Conservation (phyloP, 1,140 invertebrate genomes). For the Drosophila ficusphila region DNA sequence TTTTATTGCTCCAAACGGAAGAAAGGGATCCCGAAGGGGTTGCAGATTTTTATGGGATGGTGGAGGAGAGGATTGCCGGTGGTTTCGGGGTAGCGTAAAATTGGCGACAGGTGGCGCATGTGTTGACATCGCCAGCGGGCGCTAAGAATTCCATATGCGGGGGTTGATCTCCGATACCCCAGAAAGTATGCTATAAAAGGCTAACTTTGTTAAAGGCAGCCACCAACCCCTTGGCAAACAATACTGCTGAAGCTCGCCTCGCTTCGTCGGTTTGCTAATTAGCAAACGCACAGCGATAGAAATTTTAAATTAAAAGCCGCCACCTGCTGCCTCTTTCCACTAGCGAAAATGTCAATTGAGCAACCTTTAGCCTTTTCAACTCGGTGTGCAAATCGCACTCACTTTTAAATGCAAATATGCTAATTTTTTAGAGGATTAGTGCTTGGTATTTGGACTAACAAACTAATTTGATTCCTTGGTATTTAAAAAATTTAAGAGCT, state of each 20-base stretch:
- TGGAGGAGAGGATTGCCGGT: background rate
- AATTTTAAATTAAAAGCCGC: conserved; percentile 39
- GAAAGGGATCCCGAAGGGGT: background rate
- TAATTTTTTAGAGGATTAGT: background rate
- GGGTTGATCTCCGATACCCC: conserved; percentile 41
- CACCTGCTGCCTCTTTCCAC: conserved; percentile 5
- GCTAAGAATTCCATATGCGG: conserved; percentile 33
- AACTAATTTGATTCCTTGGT: no score
- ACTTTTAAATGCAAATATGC: conserved; percentile 12
- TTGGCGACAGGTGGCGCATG: conserved; percentile 71
- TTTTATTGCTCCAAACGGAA: conserved; percentile 56
- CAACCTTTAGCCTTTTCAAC: conserved; percentile 15
- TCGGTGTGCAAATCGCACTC: conserved; percentile 4
- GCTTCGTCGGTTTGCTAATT: conserved; percentile 34
- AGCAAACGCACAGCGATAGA: conserved; percentile 31
- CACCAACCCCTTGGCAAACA: conserved; percentile 25
- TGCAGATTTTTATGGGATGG: background rate
- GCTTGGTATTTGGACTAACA: background rate
- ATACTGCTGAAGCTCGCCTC: conserved; percentile 18
- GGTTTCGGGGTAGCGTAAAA: conserved; percentile 26
- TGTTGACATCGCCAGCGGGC: conserved; percentile 58
- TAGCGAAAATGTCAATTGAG: conserved; percentile 26
- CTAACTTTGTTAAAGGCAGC: conserved; percentile 32
- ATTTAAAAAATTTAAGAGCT: no score
- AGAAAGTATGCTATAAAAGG: conserved; percentile 37